A percentile compares a stretch with the other conserved stretches of the same genome.
phyloP scores from a whole-genome alignment of 2,113 vertebrate genomes.

The Manacus vitellinus region DNA sequence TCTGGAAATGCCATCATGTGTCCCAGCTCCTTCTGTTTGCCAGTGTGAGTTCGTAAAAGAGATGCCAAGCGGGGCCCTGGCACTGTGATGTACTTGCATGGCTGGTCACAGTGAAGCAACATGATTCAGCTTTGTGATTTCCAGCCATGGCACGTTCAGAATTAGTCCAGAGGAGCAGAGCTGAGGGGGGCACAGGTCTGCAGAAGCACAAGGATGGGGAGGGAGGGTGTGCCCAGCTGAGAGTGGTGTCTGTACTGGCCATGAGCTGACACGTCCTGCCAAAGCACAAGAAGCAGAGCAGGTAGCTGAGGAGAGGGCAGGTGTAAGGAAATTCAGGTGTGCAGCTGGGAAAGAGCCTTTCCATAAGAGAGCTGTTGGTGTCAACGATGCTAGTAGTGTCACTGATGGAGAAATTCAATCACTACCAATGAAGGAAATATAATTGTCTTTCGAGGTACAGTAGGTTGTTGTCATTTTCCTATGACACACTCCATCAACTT shows the following conservation, averaged over 20 bases:
- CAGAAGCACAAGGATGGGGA: fast-evolving
- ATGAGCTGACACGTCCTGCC: background rate
- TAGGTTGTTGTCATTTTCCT: constrained; percentile 64
- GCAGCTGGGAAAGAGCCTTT: background rate
- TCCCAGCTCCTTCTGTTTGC: background rate
- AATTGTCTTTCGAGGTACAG: constrained; percentile 64
- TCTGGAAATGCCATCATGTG: background rate
- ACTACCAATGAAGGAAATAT: constrained; percentile 67
- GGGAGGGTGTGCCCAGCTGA: fast-evolving
- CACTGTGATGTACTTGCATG: fast-evolving
- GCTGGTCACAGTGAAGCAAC: background rate
- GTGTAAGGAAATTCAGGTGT: background rate
- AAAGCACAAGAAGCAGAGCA: background rate
- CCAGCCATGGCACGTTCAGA: background rate
- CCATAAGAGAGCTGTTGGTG: constrained; percentile 18
- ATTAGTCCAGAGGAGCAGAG: background rate
- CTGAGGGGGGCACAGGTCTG: background rate
- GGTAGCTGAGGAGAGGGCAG: background rate
- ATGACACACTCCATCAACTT: constrained; percentile 68
- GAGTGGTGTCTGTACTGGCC: background rate
- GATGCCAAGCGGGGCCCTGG: fast-evolving
- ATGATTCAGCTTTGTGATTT: background rate
- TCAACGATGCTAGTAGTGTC: background rate
- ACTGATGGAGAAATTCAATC: constrained; percentile 66
- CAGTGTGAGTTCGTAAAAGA: background rate